phyloP scores from a whole-genome alignment of 2,797 vertebrate genomes.

The Kryptolebias ocellatus region DNA sequence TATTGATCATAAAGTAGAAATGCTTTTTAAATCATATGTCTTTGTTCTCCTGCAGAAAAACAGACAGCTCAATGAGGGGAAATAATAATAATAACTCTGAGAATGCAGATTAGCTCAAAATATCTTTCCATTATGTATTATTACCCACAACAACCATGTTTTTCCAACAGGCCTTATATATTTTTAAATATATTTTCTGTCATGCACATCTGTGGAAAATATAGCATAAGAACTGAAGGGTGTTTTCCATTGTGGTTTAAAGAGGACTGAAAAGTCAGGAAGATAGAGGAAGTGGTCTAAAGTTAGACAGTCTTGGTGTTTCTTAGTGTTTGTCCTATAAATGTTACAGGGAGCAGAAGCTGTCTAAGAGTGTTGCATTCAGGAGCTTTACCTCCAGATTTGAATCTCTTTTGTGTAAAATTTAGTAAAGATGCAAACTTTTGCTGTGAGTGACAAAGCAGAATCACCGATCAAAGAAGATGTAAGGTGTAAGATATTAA shows the following conservation, averaged over 20 bases:
- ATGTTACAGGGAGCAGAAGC: slow-evolving; percentile 16
- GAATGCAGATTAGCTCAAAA: slow-evolving; percentile 3
- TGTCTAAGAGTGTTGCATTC: slow-evolving; percentile 9
- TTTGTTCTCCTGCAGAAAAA: neutral
- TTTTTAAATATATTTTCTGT: slow-evolving; percentile 27
- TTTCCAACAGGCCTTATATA: slow-evolving; percentile 32
- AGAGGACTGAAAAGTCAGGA: slow-evolving; percentile 47
- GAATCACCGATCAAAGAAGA: neutral
- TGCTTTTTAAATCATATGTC: no score
- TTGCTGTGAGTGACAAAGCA: neutral
- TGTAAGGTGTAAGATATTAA: slow-evolving; percentile 11
- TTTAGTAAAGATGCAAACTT: neutral
- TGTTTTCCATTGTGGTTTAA: slow-evolving; percentile 67
- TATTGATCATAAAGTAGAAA: no score
- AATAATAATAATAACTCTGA: neutral
- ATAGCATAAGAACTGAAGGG: slow-evolving; percentile 30
- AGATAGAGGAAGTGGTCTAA: slow-evolving; percentile 74
- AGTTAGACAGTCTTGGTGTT: slow-evolving; percentile 50
- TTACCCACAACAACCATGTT: slow-evolving; percentile 7
- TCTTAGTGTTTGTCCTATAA: slow-evolving; percentile 39
- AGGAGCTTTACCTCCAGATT: slow-evolving; percentile 18
- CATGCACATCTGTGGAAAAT: slow-evolving; percentile 59
- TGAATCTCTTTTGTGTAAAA: neutral
- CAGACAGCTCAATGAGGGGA: neutral
- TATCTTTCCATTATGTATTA: slow-evolving; percentile 45